These are phyloP conservation scores for Mycteria americana DNA, from an alignment of 2,797 vertebrate species.

Conservation along the genomic window DNA sequence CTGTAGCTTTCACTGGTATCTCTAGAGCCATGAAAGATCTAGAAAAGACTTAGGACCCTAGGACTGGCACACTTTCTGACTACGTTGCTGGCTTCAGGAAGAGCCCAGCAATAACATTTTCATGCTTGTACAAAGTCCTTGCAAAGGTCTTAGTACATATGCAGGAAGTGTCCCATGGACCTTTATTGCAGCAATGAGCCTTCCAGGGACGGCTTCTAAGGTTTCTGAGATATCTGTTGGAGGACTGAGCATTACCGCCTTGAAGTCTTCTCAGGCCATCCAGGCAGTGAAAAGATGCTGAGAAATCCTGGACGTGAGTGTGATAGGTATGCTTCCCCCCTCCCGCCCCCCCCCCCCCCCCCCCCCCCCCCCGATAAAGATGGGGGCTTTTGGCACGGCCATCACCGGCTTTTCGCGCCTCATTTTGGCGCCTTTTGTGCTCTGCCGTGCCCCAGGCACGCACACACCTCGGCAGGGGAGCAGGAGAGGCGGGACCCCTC, in stretches of 20 bases:
- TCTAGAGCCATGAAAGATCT: neutral
- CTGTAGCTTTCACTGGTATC: neutral
- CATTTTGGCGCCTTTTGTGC: too few species aligned
- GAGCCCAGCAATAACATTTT: neutral
- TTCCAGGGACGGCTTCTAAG: neutral
- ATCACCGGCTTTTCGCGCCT: too few species aligned
- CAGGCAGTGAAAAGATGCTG: neutral
- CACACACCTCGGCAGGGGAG: too few species aligned
- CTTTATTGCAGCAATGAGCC: neutral
- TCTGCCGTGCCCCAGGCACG: too few species aligned
- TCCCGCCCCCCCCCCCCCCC: too few species aligned
- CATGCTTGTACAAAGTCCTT: neutral
- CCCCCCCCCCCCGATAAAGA: too few species aligned
- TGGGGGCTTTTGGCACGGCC: too few species aligned
- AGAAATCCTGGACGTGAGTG: neutral
- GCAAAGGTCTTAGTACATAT: neutral
- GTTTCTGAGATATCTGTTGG: neutral
- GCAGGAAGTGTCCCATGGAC: neutral
- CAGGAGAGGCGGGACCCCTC: too few species aligned
- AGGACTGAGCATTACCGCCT: neutral
- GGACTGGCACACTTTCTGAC: neutral
- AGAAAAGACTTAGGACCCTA: neutral
- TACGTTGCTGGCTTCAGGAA: neutral
- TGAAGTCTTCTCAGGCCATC: neutral
- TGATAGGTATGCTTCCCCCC: too few species aligned